Percentiles rank a stretch among this genome's conserved stretches.
phyloP scores from a whole-genome alignment of 2,888 invertebrate species.

The Rhagonycha lutea region DNA sequence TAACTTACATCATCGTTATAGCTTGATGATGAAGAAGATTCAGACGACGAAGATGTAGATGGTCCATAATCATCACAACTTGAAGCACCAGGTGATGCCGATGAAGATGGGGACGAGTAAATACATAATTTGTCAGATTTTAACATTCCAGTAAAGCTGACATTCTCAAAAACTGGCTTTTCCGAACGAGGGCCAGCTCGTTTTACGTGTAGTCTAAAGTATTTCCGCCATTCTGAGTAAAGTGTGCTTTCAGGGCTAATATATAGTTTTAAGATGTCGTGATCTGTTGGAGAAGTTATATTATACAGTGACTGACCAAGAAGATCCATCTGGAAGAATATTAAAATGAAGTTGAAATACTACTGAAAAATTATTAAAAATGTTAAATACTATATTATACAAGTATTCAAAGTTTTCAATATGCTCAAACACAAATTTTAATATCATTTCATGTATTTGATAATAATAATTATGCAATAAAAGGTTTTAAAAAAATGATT shows the following conservation, averaged over 20 bases:
- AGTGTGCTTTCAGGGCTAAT: conserved; percentile 57
- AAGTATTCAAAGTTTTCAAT: background rate
- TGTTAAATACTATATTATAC: background rate
- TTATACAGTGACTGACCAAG: conserved; percentile 81
- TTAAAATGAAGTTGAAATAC: background rate
- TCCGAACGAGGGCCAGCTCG: conserved; percentile 75
- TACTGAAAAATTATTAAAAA: background rate
- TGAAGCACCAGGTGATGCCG: conserved; percentile 9
- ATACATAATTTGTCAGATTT: conserved; percentile 31
- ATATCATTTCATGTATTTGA: no score
- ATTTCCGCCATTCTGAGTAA: conserved; percentile 58
- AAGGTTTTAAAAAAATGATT: no score
- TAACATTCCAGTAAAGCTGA: conserved; percentile 67
- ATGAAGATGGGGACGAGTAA: conserved; percentile 9
- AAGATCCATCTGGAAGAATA: conserved; percentile 72
- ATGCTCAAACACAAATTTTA: no score
- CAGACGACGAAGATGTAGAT: conserved; percentile 30
- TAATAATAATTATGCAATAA: no score
- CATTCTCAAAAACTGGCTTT: conserved; percentile 71
- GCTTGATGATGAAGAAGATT: background rate
- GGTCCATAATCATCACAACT: conserved; percentile 10
- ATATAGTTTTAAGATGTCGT: conserved; percentile 70
- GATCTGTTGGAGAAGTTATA: conserved; percentile 81
- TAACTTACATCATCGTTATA: background rate
- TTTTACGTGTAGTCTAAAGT: conserved; percentile 60